Evolutionary conservation across 2,888 invertebrate species (phyloP), one percentile per base, ranked within the genome.

Genomic region (Oxytorus armatus): DNA sequence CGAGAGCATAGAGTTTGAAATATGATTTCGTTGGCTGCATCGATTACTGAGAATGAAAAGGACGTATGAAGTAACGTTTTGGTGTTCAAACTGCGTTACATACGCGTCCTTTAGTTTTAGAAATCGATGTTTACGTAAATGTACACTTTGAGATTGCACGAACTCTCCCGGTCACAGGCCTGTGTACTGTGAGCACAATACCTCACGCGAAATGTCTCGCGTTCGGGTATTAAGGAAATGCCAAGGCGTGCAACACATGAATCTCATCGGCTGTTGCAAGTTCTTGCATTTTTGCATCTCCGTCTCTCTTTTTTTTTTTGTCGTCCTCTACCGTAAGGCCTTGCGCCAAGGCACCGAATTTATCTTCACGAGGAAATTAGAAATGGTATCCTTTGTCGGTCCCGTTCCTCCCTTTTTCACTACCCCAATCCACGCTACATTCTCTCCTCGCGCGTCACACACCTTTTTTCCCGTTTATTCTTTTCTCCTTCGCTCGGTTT

Each of bases 321-420:
- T 77, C 81, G 78, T 66, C 59, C 66, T 49, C 53, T 63, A 55
- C 68, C 61, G 23, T 11, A 61, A 55, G 57, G n/a, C n/a, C 61
- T 59, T 25, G 72, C 66, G 68, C 77, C 80, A 73, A 42, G 59
- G 76, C 80, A 85, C 85, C 83, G 85, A 90, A 90, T 90, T 90
- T 89, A 90, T 90, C 88, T 90, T 88, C 86, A 70, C 81, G 86
- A 88, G 88, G 86, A 90, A 90, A 90, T 90, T 90, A 90, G 88
- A 89, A 89, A 88, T 87, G 86, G 85, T 86, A 83, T 85, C 84
- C 80, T 85, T 82, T 53, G 53, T 68, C 53, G 68, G 53, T 39
- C n/a, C n/a, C n/a, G n/a, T 36, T 23, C 44, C 25, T 29, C 65
- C 49, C 33, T 33, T 66, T 66, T 33, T 33, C 33, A n/a, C n/a